Evolutionary conservation across 1,140 invertebrate genomes (phyloP).

Genomic region (Monochamus saltuarius): DNA sequence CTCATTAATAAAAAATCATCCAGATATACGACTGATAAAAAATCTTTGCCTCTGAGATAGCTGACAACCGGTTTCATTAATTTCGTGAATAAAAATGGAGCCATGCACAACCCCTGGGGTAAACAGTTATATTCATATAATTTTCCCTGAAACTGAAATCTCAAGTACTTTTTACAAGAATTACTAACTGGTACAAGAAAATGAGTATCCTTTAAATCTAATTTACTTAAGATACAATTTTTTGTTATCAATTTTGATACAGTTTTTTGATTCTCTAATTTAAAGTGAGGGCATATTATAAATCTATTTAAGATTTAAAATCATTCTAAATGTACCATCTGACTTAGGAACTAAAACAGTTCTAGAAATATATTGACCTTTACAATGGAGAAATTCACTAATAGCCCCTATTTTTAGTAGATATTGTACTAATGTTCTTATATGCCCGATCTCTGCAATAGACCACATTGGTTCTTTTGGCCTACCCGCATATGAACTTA

Average conservation of each 20-base stretch:
- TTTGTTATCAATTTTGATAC: not conserved
- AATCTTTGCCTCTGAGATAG: slow-evolving; percentile 17
- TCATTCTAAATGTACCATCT: not conserved
- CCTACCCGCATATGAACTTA: no score
- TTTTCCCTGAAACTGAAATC: slow-evolving; percentile 30
- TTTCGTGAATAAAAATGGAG: slow-evolving; percentile 35
- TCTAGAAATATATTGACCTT: not conserved
- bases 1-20: slow-evolving; percentile 22
- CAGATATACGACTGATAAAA: slow-evolving; percentile 20
- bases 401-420: not conserved
- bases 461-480: slow-evolving; percentile 15
- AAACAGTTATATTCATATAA: slow-evolving; percentile 37
- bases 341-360: not conserved
- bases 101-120: slow-evolving; percentile 6
- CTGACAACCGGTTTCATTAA: slow-evolving; percentile 8
- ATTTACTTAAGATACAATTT: not conserved
- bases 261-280: not conserved
- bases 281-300: not conserved
- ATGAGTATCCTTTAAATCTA: slow-evolving; percentile 25
- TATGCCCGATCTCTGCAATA: not conserved
- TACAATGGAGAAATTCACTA: not conserved
- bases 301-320: not conserved
- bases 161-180: slow-evolving; percentile 29
- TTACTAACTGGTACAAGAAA: slow-evolving; percentile 28
- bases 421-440: not conserved